Conservation (phyloP, 2,888 invertebrate genomes). For the Idaea straminata region DNA sequence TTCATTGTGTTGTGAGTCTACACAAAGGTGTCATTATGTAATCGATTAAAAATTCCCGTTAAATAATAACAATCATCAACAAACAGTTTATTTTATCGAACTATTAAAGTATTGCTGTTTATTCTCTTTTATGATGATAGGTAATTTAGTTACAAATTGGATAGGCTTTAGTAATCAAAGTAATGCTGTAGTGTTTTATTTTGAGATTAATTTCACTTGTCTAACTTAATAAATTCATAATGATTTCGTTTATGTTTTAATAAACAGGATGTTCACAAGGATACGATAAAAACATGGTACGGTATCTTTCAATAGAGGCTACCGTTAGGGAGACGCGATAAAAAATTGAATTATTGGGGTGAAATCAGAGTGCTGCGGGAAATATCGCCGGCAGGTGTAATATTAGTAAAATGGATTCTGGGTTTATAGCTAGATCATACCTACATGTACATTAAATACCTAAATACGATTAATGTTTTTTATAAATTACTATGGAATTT, state of each 20-base stretch:
- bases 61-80: background rate
- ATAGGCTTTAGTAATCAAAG: too few relatives aligned
- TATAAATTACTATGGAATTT: too few relatives aligned
- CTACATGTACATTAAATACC: background rate
- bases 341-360: constrained; percentile 61
- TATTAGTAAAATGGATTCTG: background rate
- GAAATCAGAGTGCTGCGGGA: constrained; percentile 53
- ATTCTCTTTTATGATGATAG: background rate
- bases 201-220: background rate
- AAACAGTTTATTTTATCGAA: background rate
- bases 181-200: too few relatives aligned
- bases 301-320: constrained; percentile 46
- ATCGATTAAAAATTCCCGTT: background rate
- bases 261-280: constrained; percentile 17
- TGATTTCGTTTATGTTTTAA: background rate
- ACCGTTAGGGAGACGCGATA: constrained; percentile 67
- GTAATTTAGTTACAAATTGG: too few relatives aligned
- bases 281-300: constrained; percentile 34
- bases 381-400: constrained; percentile 23
- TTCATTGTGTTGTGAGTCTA: constrained; percentile 8
- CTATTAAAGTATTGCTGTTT: background rate
- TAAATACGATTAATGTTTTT: background rate
- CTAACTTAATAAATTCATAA: background rate
- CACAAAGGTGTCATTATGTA: background rate
- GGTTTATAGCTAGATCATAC: background rate